These are phyloP conservation scores for Drosophila suzukii DNA, from an alignment of 1,140 invertebrate species.

Conservation along the genomic window DNA sequence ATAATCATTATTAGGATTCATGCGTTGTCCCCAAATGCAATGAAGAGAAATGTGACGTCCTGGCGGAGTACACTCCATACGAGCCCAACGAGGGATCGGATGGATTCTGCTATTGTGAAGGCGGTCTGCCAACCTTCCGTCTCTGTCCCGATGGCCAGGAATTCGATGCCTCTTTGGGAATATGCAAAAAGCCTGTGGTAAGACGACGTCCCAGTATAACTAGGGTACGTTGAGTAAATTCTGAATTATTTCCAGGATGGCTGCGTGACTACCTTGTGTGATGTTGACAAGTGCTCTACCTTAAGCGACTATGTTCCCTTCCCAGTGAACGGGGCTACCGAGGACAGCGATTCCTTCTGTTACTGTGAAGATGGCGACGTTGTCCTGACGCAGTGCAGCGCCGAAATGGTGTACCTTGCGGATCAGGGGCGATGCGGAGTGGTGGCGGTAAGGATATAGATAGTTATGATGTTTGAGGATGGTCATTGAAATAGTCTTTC, in stretches of 20 bases:
- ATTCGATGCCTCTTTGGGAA: not conserved
- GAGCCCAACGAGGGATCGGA: slow-evolving; percentile 12
- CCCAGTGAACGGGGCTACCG: slow-evolving; percentile 14
- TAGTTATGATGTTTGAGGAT: not conserved
- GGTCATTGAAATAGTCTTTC: not conserved
- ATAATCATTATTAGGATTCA: slow-evolving; percentile 15
- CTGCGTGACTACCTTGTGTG: slow-evolving; percentile 17
- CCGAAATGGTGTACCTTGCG: slow-evolving; percentile 18
- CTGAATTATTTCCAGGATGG: not conserved
- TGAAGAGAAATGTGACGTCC: slow-evolving; percentile 10
- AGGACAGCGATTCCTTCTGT: slow-evolving; percentile 34
- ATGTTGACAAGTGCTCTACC: slow-evolving; percentile 27
- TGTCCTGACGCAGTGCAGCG: slow-evolving; percentile 14
- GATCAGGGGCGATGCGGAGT: slow-evolving; percentile 2
- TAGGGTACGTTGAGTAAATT: not conserved
- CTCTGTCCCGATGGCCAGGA: slow-evolving; percentile 10
- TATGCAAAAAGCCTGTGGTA: slow-evolving; percentile 33
- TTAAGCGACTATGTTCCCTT: slow-evolving; percentile 18
- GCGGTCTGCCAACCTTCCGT: slow-evolving; percentile 25
- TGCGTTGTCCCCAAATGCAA: slow-evolving; percentile 14
- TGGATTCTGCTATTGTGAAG: slow-evolving; percentile 54
- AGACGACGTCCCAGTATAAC: not conserved
- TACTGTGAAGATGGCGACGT: slow-evolving; percentile 26
- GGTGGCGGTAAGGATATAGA: slow-evolving; percentile 29
- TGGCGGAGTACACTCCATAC: slow-evolving; percentile 18